A percentile compares a stretch with the other conserved stretches of the same genome.
Evolutionary conservation across 1,140 invertebrate species (phyloP).

Genomic region (Micrasema longulum): DNA sequence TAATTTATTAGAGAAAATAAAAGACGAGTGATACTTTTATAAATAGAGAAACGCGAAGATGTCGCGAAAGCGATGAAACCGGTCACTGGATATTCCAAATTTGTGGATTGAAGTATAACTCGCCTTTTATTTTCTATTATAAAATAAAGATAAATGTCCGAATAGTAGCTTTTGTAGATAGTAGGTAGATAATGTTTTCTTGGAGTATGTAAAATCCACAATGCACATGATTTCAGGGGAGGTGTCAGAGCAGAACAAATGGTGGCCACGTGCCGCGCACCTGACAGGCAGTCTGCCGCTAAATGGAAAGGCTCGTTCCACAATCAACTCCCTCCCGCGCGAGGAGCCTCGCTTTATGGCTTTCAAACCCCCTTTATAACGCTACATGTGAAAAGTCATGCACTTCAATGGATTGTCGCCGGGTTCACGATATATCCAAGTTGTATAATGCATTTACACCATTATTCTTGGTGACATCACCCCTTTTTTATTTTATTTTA

Average conservation of each 20-base stretch:
- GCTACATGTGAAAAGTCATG: conserved; percentile 29
- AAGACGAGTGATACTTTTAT: no score
- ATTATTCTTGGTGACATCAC: no score
- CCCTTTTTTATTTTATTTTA: no score
- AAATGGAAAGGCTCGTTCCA: conserved; percentile 26
- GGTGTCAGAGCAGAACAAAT: conserved; percentile 40
- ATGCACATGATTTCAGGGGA: neutral
- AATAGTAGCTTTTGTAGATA: no score
- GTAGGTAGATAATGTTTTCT: no score
- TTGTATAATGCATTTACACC: neutral
- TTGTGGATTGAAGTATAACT: no score
- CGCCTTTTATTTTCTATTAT: no score
- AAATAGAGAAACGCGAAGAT: no score
- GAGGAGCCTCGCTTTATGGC: conserved; percentile 11
- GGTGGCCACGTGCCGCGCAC: conserved; percentile 48
- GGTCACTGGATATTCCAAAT: no score
- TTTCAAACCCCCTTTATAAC: neutral
- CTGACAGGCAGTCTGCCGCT: conserved; percentile 39
- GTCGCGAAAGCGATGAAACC: no score
- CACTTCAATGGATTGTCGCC: conserved; percentile 15
- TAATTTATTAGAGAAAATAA: no score
- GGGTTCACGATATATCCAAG: conserved; percentile 1
- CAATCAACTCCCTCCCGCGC: conserved; percentile 6
- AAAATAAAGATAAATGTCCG: no score
- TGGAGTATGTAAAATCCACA: neutral